Conservation (phyloP, 1,140 invertebrate genomes). For the Drosophila hydei region DNA sequence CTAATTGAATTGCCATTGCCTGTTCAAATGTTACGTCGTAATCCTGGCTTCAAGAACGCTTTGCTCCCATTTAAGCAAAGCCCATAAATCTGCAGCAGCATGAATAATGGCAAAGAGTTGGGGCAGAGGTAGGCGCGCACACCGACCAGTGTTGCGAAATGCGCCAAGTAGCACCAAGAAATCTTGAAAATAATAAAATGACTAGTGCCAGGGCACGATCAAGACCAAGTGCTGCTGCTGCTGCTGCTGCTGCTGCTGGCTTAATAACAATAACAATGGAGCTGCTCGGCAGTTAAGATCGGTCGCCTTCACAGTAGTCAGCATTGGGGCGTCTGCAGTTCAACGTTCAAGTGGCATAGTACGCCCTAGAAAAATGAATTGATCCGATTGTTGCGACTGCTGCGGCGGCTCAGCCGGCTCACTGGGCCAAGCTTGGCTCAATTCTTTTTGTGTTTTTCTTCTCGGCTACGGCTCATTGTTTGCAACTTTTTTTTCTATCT, state of each 20-base stretch:
- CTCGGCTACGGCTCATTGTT: slow-evolving; percentile 51
- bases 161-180: slow-evolving; percentile 50
- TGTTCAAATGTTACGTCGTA: slow-evolving; percentile 41
- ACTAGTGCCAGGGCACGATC: slow-evolving; percentile 77
- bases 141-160: slow-evolving; percentile 66
- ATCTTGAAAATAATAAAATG: slow-evolving; percentile 77
- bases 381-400: slow-evolving; percentile 77
- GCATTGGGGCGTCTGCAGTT: slow-evolving; percentile 83
- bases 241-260: slow-evolving; percentile 23
- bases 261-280: slow-evolving; percentile 62
- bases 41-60: slow-evolving; percentile 49
- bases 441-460: slow-evolving; percentile 10
- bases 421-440: slow-evolving; percentile 23
- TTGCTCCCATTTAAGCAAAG: slow-evolving; percentile 63
- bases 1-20: slow-evolving; percentile 74
- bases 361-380: slow-evolving; percentile 83
- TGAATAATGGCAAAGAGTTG: slow-evolving; percentile 56
- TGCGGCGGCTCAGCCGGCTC: slow-evolving; percentile 2
- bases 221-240: slow-evolving; percentile 62
- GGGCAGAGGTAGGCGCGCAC: not conserved
- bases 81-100: slow-evolving; percentile 69
- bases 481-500: slow-evolving; percentile 57
- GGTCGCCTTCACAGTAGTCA: slow-evolving; percentile 75
- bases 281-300: slow-evolving; percentile 37
- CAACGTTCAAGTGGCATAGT: slow-evolving; percentile 84